phyloP scores from a whole-genome alignment of 2,888 invertebrate genomes.

The Agrochola lota region DNA sequence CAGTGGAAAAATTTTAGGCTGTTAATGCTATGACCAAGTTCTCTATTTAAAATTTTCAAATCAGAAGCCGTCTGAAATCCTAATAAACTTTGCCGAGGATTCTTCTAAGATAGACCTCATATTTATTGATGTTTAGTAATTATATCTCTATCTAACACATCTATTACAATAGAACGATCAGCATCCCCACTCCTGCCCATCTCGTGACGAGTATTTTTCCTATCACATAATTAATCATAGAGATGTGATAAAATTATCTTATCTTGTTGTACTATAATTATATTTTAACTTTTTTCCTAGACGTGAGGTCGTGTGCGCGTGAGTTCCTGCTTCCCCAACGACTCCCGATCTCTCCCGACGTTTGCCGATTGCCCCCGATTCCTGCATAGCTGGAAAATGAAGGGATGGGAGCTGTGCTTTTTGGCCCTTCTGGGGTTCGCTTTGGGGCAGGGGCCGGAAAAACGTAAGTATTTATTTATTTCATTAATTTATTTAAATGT shows the following conservation, averaged over 20 bases:
- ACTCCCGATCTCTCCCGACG: slow-evolving; percentile 56
- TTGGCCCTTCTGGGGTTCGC: slow-evolving; percentile 59
- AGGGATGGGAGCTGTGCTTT: slow-evolving; percentile 63
- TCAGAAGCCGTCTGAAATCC: neutral
- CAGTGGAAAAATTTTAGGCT: too few species aligned
- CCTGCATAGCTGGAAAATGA: slow-evolving; percentile 60
- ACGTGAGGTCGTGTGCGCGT: slow-evolving; percentile 75
- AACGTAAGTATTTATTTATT: slow-evolving; percentile 62
- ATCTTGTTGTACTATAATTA: slow-evolving; percentile 74
- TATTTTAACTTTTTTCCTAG: slow-evolving; percentile 79
- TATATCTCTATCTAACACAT: neutral
- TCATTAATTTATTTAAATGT: neutral
- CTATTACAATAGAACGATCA: slow-evolving; percentile 29
- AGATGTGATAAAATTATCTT: slow-evolving; percentile 83
- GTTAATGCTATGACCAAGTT: too few species aligned
- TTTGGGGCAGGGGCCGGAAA: slow-evolving; percentile 67
- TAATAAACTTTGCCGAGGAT: neutral
- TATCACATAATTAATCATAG: slow-evolving; percentile 83
- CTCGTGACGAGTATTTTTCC: slow-evolving; percentile 89
- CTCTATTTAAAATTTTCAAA: neutral
- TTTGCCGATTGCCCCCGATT: slow-evolving; percentile 52
- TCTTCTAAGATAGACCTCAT: neutral
- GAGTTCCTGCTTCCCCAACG: slow-evolving; percentile 62
- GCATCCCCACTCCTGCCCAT: slow-evolving; percentile 69
- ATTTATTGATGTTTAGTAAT: neutral